phyloP scores from a whole-genome alignment of 2,113 vertebrate genomes.

The Engraulis encrasicolus region DNA sequence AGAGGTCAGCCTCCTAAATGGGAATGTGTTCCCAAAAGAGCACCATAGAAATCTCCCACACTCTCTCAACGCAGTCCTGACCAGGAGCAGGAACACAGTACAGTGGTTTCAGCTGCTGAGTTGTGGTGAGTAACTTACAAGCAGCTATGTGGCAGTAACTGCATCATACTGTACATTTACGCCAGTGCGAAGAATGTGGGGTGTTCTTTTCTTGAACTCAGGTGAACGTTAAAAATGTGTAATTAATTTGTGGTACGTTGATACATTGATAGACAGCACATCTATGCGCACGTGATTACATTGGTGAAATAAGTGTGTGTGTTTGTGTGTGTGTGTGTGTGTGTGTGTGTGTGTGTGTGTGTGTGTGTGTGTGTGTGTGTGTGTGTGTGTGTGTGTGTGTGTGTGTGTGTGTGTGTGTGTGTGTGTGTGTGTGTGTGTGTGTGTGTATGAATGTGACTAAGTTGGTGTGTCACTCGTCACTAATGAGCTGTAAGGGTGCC shows the following conservation, averaged over 20 bases:
- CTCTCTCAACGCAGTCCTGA: not conserved
- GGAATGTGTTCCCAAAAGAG: not conserved
- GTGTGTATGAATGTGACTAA: no score
- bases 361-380: not conserved
- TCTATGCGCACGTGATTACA: not conserved
- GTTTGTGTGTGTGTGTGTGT: not conserved
- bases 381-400: not conserved
- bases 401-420: no score
- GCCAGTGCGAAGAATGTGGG: no score
- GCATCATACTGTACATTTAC: not conserved
- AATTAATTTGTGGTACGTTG: not conserved
- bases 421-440: no score
- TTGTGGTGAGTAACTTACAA: not conserved
- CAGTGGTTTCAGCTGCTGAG: not conserved
- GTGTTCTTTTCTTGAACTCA: not conserved
- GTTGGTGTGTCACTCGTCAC: no score
- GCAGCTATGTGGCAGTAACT: not conserved
- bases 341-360: not conserved
- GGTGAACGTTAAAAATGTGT: not conserved
- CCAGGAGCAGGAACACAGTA: not conserved
- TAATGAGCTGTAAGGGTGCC: no score
- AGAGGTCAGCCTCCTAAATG: not conserved
- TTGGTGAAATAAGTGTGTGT: not conserved
- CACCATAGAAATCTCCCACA: not conserved
- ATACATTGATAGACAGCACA: no score